Conservation (phyloP, 2,888 invertebrate species). For the Drosophila phalerata region DNA sequence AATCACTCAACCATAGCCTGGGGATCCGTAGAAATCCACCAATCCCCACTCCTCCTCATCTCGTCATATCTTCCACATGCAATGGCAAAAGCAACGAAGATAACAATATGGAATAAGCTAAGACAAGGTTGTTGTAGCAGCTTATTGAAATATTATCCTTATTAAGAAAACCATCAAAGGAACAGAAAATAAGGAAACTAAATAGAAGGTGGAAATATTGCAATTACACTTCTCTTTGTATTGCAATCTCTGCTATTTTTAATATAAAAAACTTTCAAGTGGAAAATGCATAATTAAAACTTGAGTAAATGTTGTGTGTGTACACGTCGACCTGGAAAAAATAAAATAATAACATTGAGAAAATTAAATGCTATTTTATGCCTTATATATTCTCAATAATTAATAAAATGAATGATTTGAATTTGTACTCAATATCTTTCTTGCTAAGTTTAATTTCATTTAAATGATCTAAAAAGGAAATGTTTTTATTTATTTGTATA, state of each 20-base stretch:
- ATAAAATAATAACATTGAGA: background rate
- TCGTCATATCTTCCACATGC: background rate
- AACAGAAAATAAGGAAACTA: background rate
- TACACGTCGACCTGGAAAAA: background rate
- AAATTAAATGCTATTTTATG: background rate
- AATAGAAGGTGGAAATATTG: background rate
- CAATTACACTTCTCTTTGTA: background rate
- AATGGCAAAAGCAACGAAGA: conserved; percentile 2
- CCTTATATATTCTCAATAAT: background rate
- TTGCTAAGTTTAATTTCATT: background rate
- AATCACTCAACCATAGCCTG: conserved; percentile 44
- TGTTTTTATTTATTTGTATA: too few species aligned
- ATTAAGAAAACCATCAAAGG: conserved; percentile 9
- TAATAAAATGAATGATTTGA: background rate
- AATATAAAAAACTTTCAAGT: background rate
- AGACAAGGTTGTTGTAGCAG: conserved; percentile 8
- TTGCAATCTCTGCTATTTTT: background rate
- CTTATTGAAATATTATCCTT: conserved; percentile 22
- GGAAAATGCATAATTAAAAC: background rate
- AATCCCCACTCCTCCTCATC: background rate
- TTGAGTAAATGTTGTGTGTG: too few species aligned
- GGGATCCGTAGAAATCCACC: background rate
- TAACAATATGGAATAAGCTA: background rate
- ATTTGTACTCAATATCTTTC: background rate
- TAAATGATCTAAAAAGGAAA: background rate